These are phyloP conservation scores for Anniella stebbinsi DNA, from an alignment of 2,797 vertebrate genomes.

Conservation along the genomic window DNA sequence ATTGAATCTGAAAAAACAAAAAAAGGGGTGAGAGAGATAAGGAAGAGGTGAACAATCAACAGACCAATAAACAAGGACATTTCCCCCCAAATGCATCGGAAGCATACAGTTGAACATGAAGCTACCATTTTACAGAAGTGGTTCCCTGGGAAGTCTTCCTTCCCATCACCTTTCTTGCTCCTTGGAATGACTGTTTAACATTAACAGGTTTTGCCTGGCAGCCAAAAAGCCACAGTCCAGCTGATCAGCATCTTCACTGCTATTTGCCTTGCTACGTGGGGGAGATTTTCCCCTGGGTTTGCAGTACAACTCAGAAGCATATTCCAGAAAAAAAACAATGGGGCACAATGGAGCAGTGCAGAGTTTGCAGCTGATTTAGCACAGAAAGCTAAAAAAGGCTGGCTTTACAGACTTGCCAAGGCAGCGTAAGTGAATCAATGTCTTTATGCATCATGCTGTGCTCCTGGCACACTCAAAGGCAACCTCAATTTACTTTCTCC, in stretches of 20 bases:
- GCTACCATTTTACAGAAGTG: background rate
- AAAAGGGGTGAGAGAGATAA: background rate
- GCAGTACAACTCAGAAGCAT: background rate
- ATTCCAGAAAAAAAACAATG: conserved; percentile 44
- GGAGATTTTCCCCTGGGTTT: background rate
- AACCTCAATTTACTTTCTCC: conserved; percentile 25
- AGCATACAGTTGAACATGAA: background rate
- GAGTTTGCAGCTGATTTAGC: conserved; percentile 65
- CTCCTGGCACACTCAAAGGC: background rate
- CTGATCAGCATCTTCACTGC: accelerated
- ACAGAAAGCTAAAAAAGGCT: conserved; percentile 50
- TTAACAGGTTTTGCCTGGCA: accelerated
- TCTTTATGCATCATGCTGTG: background rate
- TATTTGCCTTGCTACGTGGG: background rate
- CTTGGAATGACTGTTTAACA: background rate
- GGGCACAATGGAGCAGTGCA: conserved; percentile 32
- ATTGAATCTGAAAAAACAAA: background rate
- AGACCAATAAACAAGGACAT: background rate
- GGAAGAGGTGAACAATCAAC: background rate
- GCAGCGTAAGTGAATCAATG: conserved; percentile 46
- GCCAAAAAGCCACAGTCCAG: background rate
- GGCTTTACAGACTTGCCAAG: conserved; percentile 49
- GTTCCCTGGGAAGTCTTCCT: background rate
- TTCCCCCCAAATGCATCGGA: background rate
- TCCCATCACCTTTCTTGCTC: background rate